phyloP scores from a whole-genome alignment of 2,113 vertebrate genomes.

The Coracopsis vasa region DNA sequence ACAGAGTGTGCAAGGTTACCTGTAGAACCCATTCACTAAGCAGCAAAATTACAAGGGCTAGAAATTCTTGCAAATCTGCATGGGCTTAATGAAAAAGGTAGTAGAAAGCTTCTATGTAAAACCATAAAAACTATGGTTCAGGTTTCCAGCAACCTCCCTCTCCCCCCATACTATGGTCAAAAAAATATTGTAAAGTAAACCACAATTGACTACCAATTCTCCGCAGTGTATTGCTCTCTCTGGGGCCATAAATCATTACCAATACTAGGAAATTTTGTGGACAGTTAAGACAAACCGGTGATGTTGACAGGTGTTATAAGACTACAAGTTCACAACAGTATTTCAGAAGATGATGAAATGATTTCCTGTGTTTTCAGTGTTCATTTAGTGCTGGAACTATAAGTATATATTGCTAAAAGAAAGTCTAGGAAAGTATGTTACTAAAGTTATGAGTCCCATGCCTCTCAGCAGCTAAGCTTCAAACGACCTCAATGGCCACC shows the following conservation, averaged over 20 bases:
- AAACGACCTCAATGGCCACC: neutral
- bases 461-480: neutral
- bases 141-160: neutral
- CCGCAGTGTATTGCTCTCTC: neutral
- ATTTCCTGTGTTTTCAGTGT: neutral
- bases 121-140: neutral
- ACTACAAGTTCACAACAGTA: neutral
- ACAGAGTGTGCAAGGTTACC: neutral
- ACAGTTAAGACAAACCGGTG: neutral
- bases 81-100: neutral
- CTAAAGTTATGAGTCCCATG: neutral
- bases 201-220: neutral
- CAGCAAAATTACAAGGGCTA: neutral
- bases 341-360: neutral
- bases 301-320: neutral
- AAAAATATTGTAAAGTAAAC: neutral
- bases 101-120: neutral
- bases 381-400: neutral
- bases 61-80: neutral
- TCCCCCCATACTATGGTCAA: neutral
- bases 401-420: neutral
- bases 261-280: neutral
- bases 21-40: neutral
- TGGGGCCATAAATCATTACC: neutral
- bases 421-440: neutral